These are phyloP conservation scores for Cettia cetti DNA, from an alignment of 2,113 vertebrate species.

Conservation along the genomic window DNA sequence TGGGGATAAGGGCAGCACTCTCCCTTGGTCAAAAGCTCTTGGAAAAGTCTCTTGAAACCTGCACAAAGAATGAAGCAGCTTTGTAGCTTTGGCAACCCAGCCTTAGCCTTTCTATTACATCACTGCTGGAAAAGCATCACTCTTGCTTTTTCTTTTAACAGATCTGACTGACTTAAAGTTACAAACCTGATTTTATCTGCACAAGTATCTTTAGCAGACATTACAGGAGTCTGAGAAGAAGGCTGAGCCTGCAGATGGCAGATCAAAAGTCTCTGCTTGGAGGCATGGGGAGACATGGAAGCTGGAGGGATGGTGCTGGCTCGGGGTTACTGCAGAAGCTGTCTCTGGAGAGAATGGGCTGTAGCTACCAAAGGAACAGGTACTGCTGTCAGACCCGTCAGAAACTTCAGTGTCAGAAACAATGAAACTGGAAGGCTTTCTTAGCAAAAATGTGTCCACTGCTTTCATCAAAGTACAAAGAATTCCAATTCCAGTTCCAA, in stretches of 20 bases:
- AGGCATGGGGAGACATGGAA: not conserved
- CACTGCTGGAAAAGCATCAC: not conserved
- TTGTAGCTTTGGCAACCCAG: not conserved
- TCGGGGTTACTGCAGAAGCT: not conserved
- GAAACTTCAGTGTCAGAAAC: not conserved
- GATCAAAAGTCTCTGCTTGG: not conserved
- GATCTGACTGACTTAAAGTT: not conserved
- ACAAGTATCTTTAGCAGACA: not conserved
- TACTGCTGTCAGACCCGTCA: not conserved
- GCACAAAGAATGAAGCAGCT: not conserved
- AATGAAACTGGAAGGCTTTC: not conserved
- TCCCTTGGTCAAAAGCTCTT: not conserved
- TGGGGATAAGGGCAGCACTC: not conserved
- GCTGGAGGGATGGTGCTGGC: not conserved
- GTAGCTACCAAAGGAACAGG: not conserved
- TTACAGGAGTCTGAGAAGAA: not conserved
- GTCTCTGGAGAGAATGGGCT: not conserved
- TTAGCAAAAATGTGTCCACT: not conserved
- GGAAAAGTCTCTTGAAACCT: not conserved
- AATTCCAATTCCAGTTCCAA: not conserved
- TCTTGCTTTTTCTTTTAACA: not conserved
- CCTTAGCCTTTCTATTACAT: not conserved
- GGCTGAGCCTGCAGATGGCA: not conserved
- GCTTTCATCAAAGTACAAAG: not conserved
- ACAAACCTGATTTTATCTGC: not conserved